Evolutionary conservation across 2,888 invertebrate species (phyloP).

Genomic region (Acheta domesticus): DNA sequence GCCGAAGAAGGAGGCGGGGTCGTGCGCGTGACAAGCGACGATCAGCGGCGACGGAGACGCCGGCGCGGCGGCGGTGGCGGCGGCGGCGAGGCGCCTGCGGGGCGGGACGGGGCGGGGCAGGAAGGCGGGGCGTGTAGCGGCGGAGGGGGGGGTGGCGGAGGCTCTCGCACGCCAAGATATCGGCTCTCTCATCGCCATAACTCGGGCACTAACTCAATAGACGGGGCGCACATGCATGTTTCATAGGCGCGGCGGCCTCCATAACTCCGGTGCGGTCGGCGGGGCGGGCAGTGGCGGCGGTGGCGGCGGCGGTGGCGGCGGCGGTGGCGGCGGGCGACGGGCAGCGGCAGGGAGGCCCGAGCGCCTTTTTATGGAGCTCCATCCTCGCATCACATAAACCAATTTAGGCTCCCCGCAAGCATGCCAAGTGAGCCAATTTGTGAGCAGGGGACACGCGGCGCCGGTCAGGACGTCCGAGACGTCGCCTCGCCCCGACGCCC

Average conservation of each 20-base stretch:
- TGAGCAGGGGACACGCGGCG: neutral
- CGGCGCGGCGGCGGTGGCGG: neutral
- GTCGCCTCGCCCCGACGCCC: no score
- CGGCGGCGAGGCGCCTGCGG: neutral
- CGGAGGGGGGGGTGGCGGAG: neutral
- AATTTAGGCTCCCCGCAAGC: conserved; percentile 18
- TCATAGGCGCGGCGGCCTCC: conserved; percentile 24
- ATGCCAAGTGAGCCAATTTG: conserved; percentile 18
- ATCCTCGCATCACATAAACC: conserved; percentile 9
- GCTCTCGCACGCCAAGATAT: conserved; percentile 4
- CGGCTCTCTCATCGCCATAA: conserved; percentile 27
- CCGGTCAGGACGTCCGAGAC: neutral
- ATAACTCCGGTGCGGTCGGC: conserved; percentile 8
- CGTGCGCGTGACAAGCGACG: conserved; percentile 18
- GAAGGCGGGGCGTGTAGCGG: neutral
- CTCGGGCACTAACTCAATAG: conserved; percentile 31
- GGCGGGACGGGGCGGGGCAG: neutral
- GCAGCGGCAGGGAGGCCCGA: neutral
- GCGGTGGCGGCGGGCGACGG: neutral
- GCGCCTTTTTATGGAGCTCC: conserved; percentile 18
- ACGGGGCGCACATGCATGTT: conserved; percentile 28
- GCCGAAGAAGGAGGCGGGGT: neutral
- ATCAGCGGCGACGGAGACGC: neutral
- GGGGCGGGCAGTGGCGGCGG: neutral
- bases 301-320: neutral